A percentile compares a stretch with the other conserved stretches of the same genome.
Evolutionary conservation across 2,888 invertebrate genomes (phyloP).

Genomic region (Baccha elongata): DNA sequence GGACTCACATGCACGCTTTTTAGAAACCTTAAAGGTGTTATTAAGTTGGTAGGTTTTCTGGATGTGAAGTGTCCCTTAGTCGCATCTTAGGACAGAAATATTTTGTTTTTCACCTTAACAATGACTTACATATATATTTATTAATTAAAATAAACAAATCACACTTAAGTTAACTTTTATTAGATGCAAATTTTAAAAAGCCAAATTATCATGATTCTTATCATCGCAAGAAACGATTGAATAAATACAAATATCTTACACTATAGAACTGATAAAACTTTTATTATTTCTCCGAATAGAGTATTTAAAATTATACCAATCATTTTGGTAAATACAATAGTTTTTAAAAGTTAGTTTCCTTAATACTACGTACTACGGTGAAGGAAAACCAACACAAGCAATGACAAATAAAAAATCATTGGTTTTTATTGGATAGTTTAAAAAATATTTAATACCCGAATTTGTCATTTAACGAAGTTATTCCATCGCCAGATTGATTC

Average conservation of each 20-base stretch:
- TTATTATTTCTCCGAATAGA: conserved; percentile 3
- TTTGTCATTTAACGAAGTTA: conserved; percentile 89
- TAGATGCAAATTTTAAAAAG: background rate
- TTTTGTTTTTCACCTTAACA: background rate
- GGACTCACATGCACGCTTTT: too few relatives aligned
- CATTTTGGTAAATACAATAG: background rate
- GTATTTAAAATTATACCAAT: conserved; percentile 2
- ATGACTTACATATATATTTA: too few relatives aligned
- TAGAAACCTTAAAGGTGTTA: too few relatives aligned
- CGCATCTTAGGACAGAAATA: too few relatives aligned
- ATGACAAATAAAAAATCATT: background rate
- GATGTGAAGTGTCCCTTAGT: too few relatives aligned
- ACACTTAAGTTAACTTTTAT: background rate
- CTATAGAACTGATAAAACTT: conserved; percentile 2
- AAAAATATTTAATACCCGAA: conserved; percentile 86
- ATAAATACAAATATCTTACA: background rate
- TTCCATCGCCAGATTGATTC: conserved; percentile 90
- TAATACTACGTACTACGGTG: conserved; percentile 7
- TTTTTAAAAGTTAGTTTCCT: background rate
- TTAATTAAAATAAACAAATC: background rate
- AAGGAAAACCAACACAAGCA: conserved; percentile 7
- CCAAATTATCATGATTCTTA: background rate
- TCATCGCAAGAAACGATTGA: background rate
- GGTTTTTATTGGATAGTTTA: conserved; percentile 16
- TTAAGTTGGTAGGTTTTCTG: too few relatives aligned